Base-by-base conservation (phyloP, 2,113 vertebrate species). In the Parotia lawesii region DNA sequence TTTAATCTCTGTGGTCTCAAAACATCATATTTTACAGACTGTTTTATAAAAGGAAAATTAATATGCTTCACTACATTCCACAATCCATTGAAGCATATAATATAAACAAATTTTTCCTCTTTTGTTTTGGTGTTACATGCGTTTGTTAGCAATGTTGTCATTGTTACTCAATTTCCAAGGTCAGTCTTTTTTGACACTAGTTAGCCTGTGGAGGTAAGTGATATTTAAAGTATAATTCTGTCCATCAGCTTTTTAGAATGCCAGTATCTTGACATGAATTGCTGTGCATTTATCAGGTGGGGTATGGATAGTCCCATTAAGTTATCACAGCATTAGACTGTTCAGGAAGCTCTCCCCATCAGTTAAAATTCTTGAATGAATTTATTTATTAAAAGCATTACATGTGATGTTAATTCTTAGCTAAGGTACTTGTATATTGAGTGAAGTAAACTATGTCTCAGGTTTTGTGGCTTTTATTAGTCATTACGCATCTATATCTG, bases 261-360 rank as follows among this genome's bases (percentile, higher is more conserved):
- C 62, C 61, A 65, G 10, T 89, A 69, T 65, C 77, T 82, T 94
- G 70, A 85, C 69, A 85, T 58, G 89, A 93, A 89, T 87, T 78
- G 21, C 70, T 90, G 31, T 53, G 23, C 35, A 64, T 94, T 93
- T 93, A 85, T 94, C 84, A 91, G 40, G 58, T 75, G 70, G 25
- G 77, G 87, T 87, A 92, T 24, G 33, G 48, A 81, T 83, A 95
- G 76, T 65, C n/a, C 90, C 70, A 94, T 90, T 89, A 93, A 90
- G 40, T 81, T 81, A 92, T 78, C 72, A 83, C 12, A 53, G 40
- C 20, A 24, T 53, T 78, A 72, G 31, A 14, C 31, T 89, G 13
- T 74, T 90, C 45, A 38, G 73, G 29, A 83, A 88, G 82, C 14
- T 93, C 83, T 71, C 6, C 27, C 19, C 14, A 70, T 60, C 17